phyloP scores from a whole-genome alignment of 2,113 vertebrate species.

The Phaethon lepturus region DNA sequence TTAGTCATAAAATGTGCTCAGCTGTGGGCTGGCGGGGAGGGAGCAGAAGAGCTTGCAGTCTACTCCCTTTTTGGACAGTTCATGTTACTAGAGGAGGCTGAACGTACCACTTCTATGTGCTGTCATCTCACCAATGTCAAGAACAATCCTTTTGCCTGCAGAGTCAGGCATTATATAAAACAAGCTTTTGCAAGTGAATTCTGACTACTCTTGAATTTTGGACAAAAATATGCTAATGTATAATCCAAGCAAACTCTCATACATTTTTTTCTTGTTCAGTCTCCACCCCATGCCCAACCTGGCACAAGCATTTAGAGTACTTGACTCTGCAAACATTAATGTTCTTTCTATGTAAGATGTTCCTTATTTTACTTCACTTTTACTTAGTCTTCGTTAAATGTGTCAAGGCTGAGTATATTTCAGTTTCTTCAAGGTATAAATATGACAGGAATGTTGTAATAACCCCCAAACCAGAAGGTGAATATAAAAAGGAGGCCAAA shows the following conservation, averaged over 20 bases:
- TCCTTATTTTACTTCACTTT: slow-evolving; percentile 23
- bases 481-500: slow-evolving; percentile 21
- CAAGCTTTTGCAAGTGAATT: background rate
- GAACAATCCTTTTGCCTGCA: background rate
- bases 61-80: background rate
- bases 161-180: background rate
- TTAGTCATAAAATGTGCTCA: background rate
- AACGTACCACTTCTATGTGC: background rate
- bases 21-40: background rate
- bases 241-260: background rate
- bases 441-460: background rate
- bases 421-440: slow-evolving; percentile 15
- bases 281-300: background rate
- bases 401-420: background rate
- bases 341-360: background rate
- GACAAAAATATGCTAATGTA: background rate
- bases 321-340: background rate
- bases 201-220: background rate
- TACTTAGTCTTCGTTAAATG: background rate
- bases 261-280: background rate
- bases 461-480: background rate
- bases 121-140: background rate
- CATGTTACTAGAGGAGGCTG: background rate
- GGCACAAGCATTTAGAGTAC: background rate
- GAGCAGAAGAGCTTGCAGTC: background rate